A percentile compares a stretch with the other conserved stretches of the same genome.
Conservation (phyloP, 2,113 vertebrate genomes). For the Ahaetulla prasina region DNA sequence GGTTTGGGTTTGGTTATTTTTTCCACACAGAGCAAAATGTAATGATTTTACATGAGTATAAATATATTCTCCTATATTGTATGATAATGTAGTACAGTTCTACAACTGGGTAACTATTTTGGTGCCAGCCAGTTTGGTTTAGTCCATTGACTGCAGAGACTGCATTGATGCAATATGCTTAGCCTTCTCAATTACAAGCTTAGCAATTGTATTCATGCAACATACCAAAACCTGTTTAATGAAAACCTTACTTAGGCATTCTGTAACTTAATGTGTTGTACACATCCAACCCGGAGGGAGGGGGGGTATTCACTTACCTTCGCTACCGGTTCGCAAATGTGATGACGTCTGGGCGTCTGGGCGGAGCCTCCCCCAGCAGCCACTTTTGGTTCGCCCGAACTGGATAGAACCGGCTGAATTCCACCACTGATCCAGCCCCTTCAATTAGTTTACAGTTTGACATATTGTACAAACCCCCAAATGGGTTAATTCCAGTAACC, state of each 20-base stretch:
- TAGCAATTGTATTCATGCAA: not conserved
- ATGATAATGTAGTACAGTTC: not conserved
- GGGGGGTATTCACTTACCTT: too few species aligned
- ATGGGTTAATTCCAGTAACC: not conserved
- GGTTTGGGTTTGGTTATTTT: not conserved
- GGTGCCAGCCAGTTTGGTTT: not conserved
- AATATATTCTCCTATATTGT: not conserved
- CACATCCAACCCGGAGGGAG: not conserved
- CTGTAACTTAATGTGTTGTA: not conserved
- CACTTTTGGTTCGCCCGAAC: too few species aligned
- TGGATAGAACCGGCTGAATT: too few species aligned
- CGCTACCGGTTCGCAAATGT: too few species aligned
- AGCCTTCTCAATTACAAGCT: not conserved
- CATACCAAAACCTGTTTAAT: not conserved
- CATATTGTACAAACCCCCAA: not conserved
- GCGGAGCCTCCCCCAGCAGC: too few species aligned
- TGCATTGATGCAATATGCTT: not conserved
- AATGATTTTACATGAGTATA: not conserved
- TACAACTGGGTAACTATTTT: not conserved
- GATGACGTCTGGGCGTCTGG: too few species aligned
- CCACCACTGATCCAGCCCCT: too few species aligned
- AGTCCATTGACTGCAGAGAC: not conserved
- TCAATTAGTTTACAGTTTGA: not conserved
- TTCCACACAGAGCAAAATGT: conserved; percentile 32
- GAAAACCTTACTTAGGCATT: not conserved